Evolutionary conservation across 1,140 invertebrate species (phyloP).

Genomic region (Cryptotermes secundus): DNA sequence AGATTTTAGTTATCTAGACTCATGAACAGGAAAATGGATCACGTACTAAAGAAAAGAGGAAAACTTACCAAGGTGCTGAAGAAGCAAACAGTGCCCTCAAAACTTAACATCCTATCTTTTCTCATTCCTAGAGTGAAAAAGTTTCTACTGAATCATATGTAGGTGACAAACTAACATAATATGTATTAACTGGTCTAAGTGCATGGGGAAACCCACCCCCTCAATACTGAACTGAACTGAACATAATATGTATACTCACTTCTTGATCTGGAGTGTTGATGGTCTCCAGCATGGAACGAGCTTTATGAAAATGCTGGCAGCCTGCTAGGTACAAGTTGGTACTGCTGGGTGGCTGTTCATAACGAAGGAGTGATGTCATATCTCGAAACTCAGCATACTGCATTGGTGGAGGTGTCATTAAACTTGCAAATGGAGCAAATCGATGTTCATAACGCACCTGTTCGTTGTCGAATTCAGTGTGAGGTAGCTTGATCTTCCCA

Average conservation of each 20-base stretch:
- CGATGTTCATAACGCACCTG: slow-evolving; percentile 92
- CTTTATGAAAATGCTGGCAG: slow-evolving; percentile 89
- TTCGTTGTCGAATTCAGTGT: slow-evolving; percentile 90
- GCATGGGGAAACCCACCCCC: too few relatives aligned
- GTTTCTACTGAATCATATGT: too few relatives aligned
- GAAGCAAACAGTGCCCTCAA: too few relatives aligned
- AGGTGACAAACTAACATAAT: too few relatives aligned
- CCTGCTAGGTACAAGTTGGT: slow-evolving; percentile 72
- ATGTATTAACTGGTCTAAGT: too few relatives aligned
- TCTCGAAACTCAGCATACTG: slow-evolving; percentile 82
- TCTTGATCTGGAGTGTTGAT: slow-evolving; percentile 77
- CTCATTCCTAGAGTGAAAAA: too few relatives aligned
- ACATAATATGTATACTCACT: slow-evolving; percentile 52
- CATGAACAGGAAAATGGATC: too few relatives aligned
- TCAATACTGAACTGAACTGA: too few relatives aligned
- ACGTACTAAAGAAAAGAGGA: too few relatives aligned
- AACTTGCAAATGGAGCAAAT: slow-evolving; percentile 82
- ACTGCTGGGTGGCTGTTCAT: slow-evolving; percentile 46
- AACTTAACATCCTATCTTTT: too few relatives aligned
- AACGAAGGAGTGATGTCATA: slow-evolving; percentile 50
- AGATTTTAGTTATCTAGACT: too few relatives aligned
- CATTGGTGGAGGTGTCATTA: slow-evolving; percentile 87
- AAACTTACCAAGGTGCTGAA: too few relatives aligned
- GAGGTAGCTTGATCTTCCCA: slow-evolving; percentile 69
- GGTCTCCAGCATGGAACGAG: slow-evolving; percentile 77